A percentile compares a stretch with the other conserved stretches of the same genome.
phyloP scores from a whole-genome alignment of 2,888 invertebrate species.

The Anodontia alba region DNA sequence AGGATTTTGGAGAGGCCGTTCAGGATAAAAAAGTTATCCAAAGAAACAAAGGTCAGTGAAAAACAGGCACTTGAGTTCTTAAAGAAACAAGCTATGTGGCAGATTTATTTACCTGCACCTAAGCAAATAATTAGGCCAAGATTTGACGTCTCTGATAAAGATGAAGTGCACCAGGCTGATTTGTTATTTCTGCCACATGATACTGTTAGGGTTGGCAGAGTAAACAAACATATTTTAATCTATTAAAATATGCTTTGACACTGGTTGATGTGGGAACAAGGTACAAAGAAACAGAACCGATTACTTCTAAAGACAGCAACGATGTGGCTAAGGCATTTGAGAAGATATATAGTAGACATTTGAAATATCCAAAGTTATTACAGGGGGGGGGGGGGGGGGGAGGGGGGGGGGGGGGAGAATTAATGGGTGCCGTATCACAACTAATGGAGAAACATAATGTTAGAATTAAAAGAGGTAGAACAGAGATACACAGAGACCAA shows the following conservation, averaged over 20 bases:
- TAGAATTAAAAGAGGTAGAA: neutral
- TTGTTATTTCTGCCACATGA: constrained; percentile 1
- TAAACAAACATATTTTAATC: too few species aligned
- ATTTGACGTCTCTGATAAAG: constrained; percentile 46
- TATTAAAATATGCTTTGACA: constrained; percentile 56
- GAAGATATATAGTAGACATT: neutral
- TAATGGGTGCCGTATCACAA: neutral
- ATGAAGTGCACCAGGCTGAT: constrained; percentile 32
- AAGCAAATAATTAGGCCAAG: constrained; percentile 46
- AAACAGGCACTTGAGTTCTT: constrained; percentile 4
- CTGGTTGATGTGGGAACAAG: neutral
- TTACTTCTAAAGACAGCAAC: constrained; percentile 1
- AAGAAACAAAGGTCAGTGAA: constrained; percentile 11
- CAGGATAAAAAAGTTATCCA: neutral
- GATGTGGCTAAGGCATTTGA: neutral
- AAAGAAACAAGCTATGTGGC: constrained; percentile 29
- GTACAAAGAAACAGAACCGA: neutral
- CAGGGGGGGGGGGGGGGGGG: constrained; percentile 41
- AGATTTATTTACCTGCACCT: constrained; percentile 47
- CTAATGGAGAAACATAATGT: neutral
- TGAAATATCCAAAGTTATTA: constrained; percentile 22
- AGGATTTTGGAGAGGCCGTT: neutral
- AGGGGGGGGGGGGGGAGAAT: constrained; percentile 32
- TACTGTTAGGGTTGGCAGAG: neutral
- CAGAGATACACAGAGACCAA: constrained; percentile 3